Base-by-base conservation (phyloP, 2,797 vertebrate species). In the Neosalanx taihuensis region DNA sequence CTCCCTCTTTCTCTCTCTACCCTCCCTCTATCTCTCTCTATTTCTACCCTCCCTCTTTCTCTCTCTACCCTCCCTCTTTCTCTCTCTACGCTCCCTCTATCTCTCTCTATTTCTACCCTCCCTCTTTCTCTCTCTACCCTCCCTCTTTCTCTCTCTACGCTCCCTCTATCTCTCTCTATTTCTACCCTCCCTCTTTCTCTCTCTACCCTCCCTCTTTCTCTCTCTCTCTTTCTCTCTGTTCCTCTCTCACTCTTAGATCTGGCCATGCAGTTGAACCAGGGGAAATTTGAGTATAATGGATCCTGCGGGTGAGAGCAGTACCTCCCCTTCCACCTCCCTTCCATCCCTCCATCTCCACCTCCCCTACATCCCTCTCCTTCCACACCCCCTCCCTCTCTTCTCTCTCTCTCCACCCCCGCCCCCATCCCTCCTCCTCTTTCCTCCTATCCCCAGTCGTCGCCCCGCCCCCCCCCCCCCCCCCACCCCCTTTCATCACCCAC, bases 261-360 rank as follows among this genome's bases (percentile, higher is more conserved):
- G 91, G 95, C 97, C 77, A 99, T 99, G 97, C 98, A 99, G 85
- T 77, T 99, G 90, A 99, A 99, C 91, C 98, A 97, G 92, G 98
- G 98, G 26, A 99, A 99, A 93, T 99, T 94, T 87, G 98, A 99
- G 87, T 99, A 99, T 90, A 99, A 99, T 82, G 96, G 97, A 83
- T 96, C 96, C 0, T 98, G 96, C n/a, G 98, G 98, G 98, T 99
- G 87, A 97, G 96, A 92, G 90, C 83, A 57, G 26, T 67, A 62
- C 53, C 64, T 71, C 70, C n/a, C 66, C 73, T 57, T 46, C 67
- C 61, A 31, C 53, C 83, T 35, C 72, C 60, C 60, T 41, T 62
- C n/a, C 56, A 69, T 33, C 33, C 85, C 83, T 84, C 80, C n/a
- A n/a, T n/a, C n/a, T 46, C 67, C 61, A 31, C 53, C 83, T 35